phyloP scores from a whole-genome alignment of 2,888 invertebrate genomes.

The Tipula unca region DNA sequence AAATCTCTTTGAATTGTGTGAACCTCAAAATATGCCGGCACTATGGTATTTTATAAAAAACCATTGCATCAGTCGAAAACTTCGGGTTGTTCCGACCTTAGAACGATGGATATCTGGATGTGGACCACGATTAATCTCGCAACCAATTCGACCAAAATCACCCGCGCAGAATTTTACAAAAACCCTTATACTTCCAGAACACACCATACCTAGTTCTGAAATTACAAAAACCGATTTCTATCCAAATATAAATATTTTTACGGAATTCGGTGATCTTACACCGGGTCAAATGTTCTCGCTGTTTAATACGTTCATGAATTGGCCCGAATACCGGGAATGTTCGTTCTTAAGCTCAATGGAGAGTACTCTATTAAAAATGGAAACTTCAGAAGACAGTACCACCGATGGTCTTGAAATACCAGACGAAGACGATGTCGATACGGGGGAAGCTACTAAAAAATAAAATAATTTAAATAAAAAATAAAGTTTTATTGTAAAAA shows the following conservation, averaged over 20 bases:
- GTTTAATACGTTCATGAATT: constrained; percentile 49
- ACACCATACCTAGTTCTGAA: constrained; percentile 31
- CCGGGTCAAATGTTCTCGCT: constrained; percentile 55
- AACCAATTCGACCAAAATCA: constrained; percentile 23
- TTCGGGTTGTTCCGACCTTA: constrained; percentile 57
- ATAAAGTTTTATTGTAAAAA: constrained; percentile 14
- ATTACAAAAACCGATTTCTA: constrained; percentile 33
- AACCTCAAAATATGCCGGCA: constrained; percentile 49
- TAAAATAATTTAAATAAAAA: not conserved
- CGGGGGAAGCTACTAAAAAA: not conserved
- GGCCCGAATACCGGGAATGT: constrained; percentile 58
- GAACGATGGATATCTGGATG: constrained; percentile 70
- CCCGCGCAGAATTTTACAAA: constrained; percentile 27
- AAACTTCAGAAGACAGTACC: constrained; percentile 37
- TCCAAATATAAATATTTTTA: constrained; percentile 59
- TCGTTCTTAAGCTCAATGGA: constrained; percentile 58
- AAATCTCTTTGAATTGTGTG: constrained; percentile 44
- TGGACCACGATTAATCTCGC: constrained; percentile 53
- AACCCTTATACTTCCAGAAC: constrained; percentile 30
- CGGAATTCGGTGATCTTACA: constrained; percentile 59
- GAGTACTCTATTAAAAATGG: constrained; percentile 47
- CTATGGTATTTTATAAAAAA: constrained; percentile 64
- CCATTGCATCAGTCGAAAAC: constrained; percentile 50
- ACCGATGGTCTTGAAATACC: constrained; percentile 30
- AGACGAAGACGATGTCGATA: constrained; percentile 34